These are phyloP conservation scores for Buceros bicornis DNA, from an alignment of 2,797 vertebrate genomes.

Conservation along the genomic window DNA sequence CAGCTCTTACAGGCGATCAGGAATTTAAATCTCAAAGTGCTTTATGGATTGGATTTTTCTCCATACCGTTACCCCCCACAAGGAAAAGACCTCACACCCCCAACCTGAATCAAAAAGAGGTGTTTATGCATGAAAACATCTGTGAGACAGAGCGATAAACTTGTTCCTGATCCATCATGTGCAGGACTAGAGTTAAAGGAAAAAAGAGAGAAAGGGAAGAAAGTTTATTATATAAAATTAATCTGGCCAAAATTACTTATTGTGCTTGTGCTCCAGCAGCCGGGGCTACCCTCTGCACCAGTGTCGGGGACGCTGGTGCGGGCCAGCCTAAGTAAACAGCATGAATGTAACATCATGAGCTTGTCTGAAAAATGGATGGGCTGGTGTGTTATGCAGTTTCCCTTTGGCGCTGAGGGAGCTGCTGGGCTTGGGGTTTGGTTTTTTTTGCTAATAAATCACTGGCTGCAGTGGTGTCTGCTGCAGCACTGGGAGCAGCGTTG, in stretches of 20 bases:
- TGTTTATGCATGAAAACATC: not conserved
- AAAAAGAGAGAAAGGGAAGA: not conserved
- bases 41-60: not conserved
- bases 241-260: not conserved
- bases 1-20: not conserved
- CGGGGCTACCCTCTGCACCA: not conserved
- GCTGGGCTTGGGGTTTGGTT: not conserved
- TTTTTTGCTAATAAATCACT: not conserved
- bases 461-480: not conserved
- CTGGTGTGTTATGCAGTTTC: not conserved
- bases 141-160: not conserved
- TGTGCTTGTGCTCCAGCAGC: not conserved
- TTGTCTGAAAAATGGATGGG: not conserved
- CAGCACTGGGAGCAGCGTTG: not conserved
- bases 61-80: rapidly evolving
- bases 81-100: not conserved
- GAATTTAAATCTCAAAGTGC: conserved; percentile 13
- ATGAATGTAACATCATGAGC: not conserved
- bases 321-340: not conserved
- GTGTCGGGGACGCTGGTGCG: not conserved
- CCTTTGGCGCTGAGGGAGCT: not conserved
- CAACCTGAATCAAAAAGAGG: not conserved
- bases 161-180: not conserved
- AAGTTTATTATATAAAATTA: not conserved
- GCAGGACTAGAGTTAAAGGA: not conserved